Percentiles rank a stretch among this genome's conserved stretches.
phyloP scores from a whole-genome alignment of 2,113 vertebrate species.

The Xenopus laevis region DNA sequence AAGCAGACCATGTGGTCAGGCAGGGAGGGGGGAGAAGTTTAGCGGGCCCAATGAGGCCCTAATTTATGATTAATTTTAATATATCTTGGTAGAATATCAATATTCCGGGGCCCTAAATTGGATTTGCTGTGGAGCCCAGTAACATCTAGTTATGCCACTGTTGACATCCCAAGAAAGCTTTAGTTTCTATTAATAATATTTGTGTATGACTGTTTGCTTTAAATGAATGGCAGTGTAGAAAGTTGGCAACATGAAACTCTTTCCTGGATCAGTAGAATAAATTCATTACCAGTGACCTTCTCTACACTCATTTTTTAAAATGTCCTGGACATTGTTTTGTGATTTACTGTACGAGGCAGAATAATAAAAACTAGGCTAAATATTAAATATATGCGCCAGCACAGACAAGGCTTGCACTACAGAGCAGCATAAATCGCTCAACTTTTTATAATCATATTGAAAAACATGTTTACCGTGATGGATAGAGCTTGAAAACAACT shows the following conservation, averaged over 20 bases:
- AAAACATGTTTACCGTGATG: background rate
- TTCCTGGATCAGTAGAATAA: background rate
- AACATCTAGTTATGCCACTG: too few species aligned
- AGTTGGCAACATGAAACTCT: background rate
- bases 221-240: background rate
- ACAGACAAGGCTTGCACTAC: background rate
- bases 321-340: background rate
- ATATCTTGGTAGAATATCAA: too few species aligned
- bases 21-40: too few species aligned
- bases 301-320: background rate
- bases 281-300: background rate
- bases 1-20: too few species aligned
- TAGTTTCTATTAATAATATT: too few species aligned
- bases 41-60: too few species aligned
- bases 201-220: too few species aligned
- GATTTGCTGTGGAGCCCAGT: too few species aligned
- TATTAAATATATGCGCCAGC: background rate
- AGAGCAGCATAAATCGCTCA: background rate
- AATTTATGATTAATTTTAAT: too few species aligned
- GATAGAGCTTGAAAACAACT: background rate
- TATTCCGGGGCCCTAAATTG: too few species aligned
- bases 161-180: too few species aligned
- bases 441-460: conserved; percentile 1
- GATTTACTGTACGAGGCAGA: background rate
- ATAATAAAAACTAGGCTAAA: background rate